Base-by-base conservation (phyloP, 2,113 vertebrate genomes). In the Ammospiza nelsoni region DNA sequence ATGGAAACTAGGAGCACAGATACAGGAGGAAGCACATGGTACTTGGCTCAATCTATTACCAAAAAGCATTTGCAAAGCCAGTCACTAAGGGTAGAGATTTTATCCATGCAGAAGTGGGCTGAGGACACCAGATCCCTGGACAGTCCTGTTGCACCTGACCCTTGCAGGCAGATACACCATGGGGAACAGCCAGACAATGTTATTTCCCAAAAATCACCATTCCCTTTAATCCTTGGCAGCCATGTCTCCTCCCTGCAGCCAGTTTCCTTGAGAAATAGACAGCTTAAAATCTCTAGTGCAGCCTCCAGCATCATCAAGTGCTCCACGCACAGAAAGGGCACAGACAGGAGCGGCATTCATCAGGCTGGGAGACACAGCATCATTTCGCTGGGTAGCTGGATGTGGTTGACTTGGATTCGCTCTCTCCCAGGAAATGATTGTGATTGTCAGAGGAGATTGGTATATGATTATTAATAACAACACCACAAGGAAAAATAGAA, bases 401-500 rank as follows among this genome's bases (percentile, higher is more conserved):
- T 79, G 90, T 54, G 94, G 86, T 74, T 89, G 83, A 94, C 81
- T 91, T 90, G 92, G 92, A 95, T 87, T 93, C 15, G 22, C 87
- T 86, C 91, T 96, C 86, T 95, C 96, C 90, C 89, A 94, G 94
- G 93, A 95, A 94, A 96, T 90, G 92, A 84, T 90, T 89, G 87
- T 79, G 92, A 95, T 95, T 96, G 89, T 91, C 88, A 87, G 89
- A 94, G 91, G 80, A 91, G 78, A 94, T 89, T 86, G 89, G 82
- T 85, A 82, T 94, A 94, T 96, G 92, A 91, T 95, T 93, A 95
- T 95, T 95, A 96, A 95, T 94, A 97, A 95, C 88, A 78, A 35
- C 90, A 97, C 72, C 91, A 94, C 89, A 92, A 93, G 94, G 91
- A 92, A 96, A 94, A 93, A 95, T 87, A 94, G 93, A 94, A 96